These are phyloP conservation scores for Chinchilla lanigera DNA, from an alignment of 2,113 vertebrate species.

Conservation along the genomic window DNA sequence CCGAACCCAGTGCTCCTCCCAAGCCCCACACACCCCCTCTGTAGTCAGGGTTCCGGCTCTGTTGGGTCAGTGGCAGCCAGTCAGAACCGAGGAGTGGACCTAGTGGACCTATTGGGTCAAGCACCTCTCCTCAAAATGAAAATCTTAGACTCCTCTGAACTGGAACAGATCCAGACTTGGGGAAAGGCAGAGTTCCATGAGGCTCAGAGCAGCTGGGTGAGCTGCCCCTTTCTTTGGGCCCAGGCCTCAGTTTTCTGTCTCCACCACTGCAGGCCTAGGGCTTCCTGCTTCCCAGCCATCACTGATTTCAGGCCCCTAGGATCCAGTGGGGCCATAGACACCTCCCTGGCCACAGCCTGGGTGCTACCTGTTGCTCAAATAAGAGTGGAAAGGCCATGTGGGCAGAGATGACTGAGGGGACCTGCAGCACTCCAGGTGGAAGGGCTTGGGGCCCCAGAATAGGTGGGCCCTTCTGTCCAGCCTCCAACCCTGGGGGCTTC, in stretches of 20 bases:
- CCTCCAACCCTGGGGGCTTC: background rate
- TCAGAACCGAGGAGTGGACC: background rate
- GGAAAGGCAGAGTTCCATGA: background rate
- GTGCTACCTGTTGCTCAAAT: background rate
- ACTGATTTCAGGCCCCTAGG: background rate
- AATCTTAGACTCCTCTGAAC: background rate
- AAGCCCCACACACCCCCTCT: fast-evolving
- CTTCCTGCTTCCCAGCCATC: background rate
- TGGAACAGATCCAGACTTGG: background rate
- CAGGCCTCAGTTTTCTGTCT: background rate
- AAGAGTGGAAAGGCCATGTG: background rate
- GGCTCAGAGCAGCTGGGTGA: background rate
- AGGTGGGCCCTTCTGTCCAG: background rate
- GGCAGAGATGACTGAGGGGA: background rate
- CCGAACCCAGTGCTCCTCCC: background rate
- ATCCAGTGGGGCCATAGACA: background rate
- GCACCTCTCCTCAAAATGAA: background rate
- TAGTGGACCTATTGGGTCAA: background rate
- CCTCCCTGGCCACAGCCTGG: background rate
- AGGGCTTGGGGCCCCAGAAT: background rate
- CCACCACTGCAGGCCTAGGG: background rate
- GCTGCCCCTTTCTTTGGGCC: background rate
- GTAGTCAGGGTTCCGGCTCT: background rate
- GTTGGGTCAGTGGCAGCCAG: background rate
- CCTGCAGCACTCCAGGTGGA: background rate